Evolutionary conservation across 2,797 vertebrate genomes (phyloP).

Genomic region (Okamejei kenojei): DNA sequence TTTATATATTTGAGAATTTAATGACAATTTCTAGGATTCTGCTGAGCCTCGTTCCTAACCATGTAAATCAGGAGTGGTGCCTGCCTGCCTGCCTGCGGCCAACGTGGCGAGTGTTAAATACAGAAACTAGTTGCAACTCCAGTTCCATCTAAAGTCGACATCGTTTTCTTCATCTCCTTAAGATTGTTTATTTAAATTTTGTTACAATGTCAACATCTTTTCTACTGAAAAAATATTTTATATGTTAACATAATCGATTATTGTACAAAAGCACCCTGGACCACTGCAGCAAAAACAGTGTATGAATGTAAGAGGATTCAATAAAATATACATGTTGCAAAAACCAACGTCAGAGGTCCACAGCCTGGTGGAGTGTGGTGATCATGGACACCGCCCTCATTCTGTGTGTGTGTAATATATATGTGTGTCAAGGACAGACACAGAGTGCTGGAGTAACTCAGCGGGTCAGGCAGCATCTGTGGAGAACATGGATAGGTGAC

Average conservation of each 20-base stretch:
- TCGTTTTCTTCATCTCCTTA: slow-evolving; percentile 34
- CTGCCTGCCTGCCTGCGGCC: slow-evolving; percentile 23
- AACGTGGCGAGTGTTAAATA: slow-evolving; percentile 14
- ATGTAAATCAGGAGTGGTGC: slow-evolving; percentile 17
- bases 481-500: too few species aligned
- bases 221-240: slow-evolving; percentile 38
- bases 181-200: slow-evolving; percentile 38
- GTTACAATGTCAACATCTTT: slow-evolving; percentile 37
- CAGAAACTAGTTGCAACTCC: slow-evolving; percentile 35
- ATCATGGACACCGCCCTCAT: not conserved
- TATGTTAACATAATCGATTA: slow-evolving; percentile 39
- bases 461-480: too few species aligned
- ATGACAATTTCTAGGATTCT: slow-evolving; percentile 31
- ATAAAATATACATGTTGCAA: slow-evolving; percentile 38
- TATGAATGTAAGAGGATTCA: slow-evolving; percentile 38
- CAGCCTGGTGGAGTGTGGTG: not conserved
- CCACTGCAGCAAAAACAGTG: slow-evolving; percentile 37
- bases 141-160: slow-evolving; percentile 35
- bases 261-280: slow-evolving; percentile 38
- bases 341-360: slow-evolving; percentile 12
- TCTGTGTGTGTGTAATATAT: not conserved
- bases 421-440: not conserved
- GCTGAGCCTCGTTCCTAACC: slow-evolving; percentile 7
- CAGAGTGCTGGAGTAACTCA: too few species aligned
- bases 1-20: slow-evolving; percentile 37